Conservation (phyloP, 2,797 vertebrate genomes). For the Sciurus carolinensis region DNA sequence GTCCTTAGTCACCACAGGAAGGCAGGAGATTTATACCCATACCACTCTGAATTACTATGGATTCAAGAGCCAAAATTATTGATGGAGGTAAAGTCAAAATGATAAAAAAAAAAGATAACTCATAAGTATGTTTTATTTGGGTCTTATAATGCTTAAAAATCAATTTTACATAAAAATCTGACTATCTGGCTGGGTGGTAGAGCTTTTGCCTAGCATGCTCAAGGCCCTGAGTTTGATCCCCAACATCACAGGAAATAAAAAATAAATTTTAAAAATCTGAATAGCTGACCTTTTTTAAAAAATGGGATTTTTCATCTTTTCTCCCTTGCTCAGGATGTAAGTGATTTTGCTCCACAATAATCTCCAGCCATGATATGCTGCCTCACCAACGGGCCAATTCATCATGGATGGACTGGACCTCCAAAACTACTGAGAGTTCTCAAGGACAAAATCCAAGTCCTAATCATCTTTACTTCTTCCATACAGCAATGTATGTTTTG, state of each 20-base stretch:
- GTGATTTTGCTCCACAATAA: not conserved
- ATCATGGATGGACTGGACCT: not conserved
- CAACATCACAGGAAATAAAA: not conserved
- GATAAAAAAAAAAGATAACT: not conserved
- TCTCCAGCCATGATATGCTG: not conserved
- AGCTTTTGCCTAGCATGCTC: not conserved
- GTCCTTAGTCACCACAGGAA: not conserved
- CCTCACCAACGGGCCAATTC: not conserved
- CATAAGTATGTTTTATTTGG: not conserved
- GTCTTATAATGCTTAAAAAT: not conserved
- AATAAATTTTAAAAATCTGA: not conserved
- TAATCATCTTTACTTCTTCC: conserved; percentile 41
- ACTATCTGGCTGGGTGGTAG: not conserved
- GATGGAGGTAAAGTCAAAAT: not conserved
- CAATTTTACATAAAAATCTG: conserved; percentile 30
- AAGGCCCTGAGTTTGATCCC: not conserved
- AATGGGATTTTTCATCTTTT: not conserved
- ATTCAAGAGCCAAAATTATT: not conserved
- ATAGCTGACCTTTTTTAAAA: not conserved
- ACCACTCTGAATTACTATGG: not conserved
- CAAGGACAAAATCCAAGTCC: conserved; percentile 3
- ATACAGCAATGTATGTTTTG: not conserved
- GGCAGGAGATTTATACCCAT: not conserved
- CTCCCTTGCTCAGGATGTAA: not conserved
- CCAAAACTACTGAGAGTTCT: not conserved